A percentile compares a stretch with the other conserved stretches of the same genome.
Conservation (phyloP, 2,888 invertebrate species). For the Stenodema calcarata region DNA sequence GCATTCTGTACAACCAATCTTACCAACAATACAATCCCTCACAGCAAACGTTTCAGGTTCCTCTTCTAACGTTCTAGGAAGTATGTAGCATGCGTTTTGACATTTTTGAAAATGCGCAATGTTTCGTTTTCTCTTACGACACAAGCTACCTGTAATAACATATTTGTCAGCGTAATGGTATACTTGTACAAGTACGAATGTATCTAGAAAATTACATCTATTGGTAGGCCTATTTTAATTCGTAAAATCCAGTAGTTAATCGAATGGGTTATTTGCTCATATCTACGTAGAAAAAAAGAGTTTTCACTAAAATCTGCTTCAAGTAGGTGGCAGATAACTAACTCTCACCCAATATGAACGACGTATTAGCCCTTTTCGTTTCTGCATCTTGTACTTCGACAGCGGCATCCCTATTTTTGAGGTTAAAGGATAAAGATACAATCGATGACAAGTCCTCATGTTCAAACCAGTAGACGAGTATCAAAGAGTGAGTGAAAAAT, state of each 20-base stretch:
- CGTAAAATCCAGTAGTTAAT: no score
- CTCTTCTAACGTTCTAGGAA: constrained; percentile 18
- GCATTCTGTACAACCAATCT: no score
- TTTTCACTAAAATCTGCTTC: no score
- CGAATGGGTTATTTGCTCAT: no score
- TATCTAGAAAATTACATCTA: no score
- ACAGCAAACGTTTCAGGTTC: constrained; percentile 27
- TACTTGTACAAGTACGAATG: no score
- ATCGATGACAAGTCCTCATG: constrained; percentile 26
- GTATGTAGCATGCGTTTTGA: not conserved
- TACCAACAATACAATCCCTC: constrained; percentile 29
- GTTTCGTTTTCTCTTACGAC: constrained; percentile 20
- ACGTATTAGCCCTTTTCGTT: constrained; percentile 21
- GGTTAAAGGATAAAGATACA: constrained; percentile 4
- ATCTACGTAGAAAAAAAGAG: no score
- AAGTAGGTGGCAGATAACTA: not conserved
- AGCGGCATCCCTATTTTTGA: not conserved
- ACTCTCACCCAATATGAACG: constrained; percentile 32
- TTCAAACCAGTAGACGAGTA: constrained; percentile 34
- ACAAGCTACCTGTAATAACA: constrained; percentile 10
- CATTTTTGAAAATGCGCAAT: constrained; percentile 15
- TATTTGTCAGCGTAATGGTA: not conserved
- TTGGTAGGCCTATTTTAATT: no score
- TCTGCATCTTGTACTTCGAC: not conserved
- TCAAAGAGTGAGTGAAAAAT: constrained; percentile 18